These are phyloP conservation scores for Pegea sp. DNA, from an alignment of 23 tunicate genomes.

Conservation along the genomic window DNA sequence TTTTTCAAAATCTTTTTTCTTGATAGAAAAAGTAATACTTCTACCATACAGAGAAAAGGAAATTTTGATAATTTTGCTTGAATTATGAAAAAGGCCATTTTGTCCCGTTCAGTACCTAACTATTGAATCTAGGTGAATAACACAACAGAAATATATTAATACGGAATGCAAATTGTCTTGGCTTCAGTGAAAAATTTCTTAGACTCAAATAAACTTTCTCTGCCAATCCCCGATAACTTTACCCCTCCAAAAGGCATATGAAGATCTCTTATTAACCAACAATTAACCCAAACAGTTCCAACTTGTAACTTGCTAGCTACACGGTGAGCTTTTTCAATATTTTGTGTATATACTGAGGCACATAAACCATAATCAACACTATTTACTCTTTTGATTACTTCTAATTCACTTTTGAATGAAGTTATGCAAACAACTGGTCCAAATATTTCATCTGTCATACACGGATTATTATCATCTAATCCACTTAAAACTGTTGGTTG, in stretches of 20 bases:
- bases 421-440: constrained; percentile 66
- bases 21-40: too few relatives aligned
- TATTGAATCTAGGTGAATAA: too few relatives aligned
- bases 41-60: too few relatives aligned
- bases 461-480: constrained; percentile 12
- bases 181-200: constrained; percentile 69
- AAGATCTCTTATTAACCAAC: constrained; percentile 68
- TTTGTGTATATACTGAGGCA: constrained; percentile 40
- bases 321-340: constrained; percentile 21
- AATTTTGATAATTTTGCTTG: too few relatives aligned
- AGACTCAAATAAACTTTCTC: constrained; percentile 60
- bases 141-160: constrained; percentile 14
- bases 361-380: constrained; percentile 44
- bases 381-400: constrained; percentile 48
- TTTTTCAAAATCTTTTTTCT: too few relatives aligned
- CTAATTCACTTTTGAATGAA: constrained; percentile 42
- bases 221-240: constrained; percentile 59
- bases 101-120: too few relatives aligned
- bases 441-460: constrained; percentile 71
- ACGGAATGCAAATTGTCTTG: constrained; percentile 58
- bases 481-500: constrained; percentile 52
- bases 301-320: constrained; percentile 36
- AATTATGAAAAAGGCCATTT: too few relatives aligned
- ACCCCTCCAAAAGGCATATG: constrained; percentile 84
- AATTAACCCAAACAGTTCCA: constrained; percentile 85